A percentile compares a stretch with the other conserved stretches of the same genome.
phyloP scores from a whole-genome alignment of 2,888 invertebrate species.

The Apamea crenata region DNA sequence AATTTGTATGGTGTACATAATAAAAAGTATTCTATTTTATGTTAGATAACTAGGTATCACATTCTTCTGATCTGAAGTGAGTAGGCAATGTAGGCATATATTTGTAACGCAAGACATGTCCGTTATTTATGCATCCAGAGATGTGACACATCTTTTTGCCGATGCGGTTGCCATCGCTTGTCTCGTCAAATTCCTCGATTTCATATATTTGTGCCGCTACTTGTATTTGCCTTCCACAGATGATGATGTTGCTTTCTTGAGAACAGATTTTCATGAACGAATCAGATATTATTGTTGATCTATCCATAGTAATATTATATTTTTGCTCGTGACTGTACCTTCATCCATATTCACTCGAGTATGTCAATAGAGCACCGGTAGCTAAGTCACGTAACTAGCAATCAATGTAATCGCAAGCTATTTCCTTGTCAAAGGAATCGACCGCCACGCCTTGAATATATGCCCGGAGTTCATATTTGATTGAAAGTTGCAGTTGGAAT shows the following conservation, averaged over 20 bases:
- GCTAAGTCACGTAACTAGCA: constrained; percentile 55
- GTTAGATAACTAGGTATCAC: too few species aligned
- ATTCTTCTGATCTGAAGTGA: neutral
- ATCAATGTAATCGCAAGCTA: constrained; percentile 63
- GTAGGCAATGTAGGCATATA: neutral
- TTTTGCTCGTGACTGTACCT: neutral
- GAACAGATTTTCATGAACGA: neutral
- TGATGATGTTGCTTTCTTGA: neutral
- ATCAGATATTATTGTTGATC: neutral
- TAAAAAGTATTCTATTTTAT: too few species aligned
- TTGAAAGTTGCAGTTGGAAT: constrained; percentile 3
- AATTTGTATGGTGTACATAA: too few species aligned
- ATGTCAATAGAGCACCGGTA: constrained; percentile 21
- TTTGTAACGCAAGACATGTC: neutral
- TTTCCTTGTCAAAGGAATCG: constrained; percentile 60
- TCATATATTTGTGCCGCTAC: neutral
- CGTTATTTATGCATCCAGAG: neutral
- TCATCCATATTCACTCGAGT: constrained; percentile 20
- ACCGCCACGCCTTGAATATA: constrained; percentile 19
- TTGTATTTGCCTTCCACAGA: neutral
- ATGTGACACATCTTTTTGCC: neutral
- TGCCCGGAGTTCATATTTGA: constrained; percentile 20
- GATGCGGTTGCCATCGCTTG: neutral
- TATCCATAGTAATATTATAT: neutral
- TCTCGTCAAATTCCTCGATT: neutral